These are phyloP conservation scores for Drosophila anomalata DNA, from an alignment of 2,888 invertebrate genomes.

Conservation along the genomic window DNA sequence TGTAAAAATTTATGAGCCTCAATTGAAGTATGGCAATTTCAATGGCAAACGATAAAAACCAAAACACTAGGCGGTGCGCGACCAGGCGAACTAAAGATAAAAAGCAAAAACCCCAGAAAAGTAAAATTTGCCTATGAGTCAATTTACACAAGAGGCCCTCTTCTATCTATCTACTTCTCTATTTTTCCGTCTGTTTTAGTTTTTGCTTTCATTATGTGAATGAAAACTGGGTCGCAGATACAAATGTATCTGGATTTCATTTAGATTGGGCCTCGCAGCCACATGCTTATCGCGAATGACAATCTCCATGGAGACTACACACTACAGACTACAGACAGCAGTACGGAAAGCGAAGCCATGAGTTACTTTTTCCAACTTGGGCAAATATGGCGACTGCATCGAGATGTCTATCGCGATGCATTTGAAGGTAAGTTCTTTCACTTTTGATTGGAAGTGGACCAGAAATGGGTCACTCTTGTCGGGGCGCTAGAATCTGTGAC, in stretches of 20 bases:
- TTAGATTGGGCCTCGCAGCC: constrained; percentile 59
- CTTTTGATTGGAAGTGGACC: constrained; percentile 61
- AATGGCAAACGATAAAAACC: constrained; percentile 74
- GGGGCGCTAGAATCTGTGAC: constrained; percentile 16
- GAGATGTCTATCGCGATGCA: constrained; percentile 68
- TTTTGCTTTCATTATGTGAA: constrained; percentile 72
- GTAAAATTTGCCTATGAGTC: constrained; percentile 66
- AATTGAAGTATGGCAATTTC: constrained; percentile 72
- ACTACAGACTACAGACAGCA: constrained; percentile 12
- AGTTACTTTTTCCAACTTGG: constrained; percentile 57
- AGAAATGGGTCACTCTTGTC: constrained; percentile 61
- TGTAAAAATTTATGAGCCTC: constrained; percentile 73
- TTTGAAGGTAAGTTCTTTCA: constrained; percentile 74
- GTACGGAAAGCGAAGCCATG: constrained; percentile 34
- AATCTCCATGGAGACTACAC: constrained; percentile 49
- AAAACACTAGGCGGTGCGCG: constrained; percentile 5
- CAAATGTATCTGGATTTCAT: constrained; percentile 79
- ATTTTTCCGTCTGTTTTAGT: constrained; percentile 37
- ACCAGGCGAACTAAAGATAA: constrained; percentile 24
- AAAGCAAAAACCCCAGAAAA: constrained; percentile 35
- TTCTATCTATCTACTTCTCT: constrained; percentile 10
- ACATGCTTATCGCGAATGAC: constrained; percentile 68
- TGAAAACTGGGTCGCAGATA: constrained; percentile 68
- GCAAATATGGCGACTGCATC: constrained; percentile 44
- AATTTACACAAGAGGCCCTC: constrained; percentile 53